A percentile compares a stretch with the other conserved stretches of the same genome.
Evolutionary conservation across 2,888 invertebrate genomes (phyloP).

Genomic region (Sepioteuthis lessoniana): DNA sequence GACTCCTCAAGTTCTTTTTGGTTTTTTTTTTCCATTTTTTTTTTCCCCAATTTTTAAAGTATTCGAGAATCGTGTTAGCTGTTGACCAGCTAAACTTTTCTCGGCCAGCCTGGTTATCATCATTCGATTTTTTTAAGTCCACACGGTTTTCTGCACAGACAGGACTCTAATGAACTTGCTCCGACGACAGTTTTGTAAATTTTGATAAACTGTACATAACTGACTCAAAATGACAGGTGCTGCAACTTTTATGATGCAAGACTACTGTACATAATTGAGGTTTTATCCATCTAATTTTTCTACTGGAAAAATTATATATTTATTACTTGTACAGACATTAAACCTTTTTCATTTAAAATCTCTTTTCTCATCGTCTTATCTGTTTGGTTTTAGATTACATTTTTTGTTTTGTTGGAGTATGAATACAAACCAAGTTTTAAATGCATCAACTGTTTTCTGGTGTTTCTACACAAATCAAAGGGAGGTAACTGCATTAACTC

Average conservation of each 20-base stretch:
- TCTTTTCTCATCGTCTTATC: neutral
- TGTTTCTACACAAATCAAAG: neutral
- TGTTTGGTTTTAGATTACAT: neutral
- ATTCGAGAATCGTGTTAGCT: conserved; percentile 33
- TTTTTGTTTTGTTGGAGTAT: conserved; percentile 25
- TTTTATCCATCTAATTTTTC: conserved; percentile 48
- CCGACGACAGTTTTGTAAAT: conserved; percentile 47
- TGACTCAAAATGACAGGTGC: conserved; percentile 43
- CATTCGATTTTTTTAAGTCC: conserved; percentile 24
- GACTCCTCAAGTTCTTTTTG: neutral
- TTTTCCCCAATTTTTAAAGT: neutral
- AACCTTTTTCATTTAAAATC: conserved; percentile 48
- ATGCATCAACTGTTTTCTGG: neutral
- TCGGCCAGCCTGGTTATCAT: conserved; percentile 33
- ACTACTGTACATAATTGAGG: conserved; percentile 47
- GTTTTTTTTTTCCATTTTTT: no score
- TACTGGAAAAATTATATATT: conserved; percentile 48
- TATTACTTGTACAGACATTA: conserved; percentile 49
- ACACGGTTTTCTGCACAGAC: conserved; percentile 36
- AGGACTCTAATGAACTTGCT: conserved; percentile 41
- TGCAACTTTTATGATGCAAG: conserved; percentile 47
- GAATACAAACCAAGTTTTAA: neutral
- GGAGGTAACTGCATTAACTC: neutral
- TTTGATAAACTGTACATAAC: conserved; percentile 48
- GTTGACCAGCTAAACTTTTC: conserved; percentile 42